phyloP scores from a whole-genome alignment of 2,113 vertebrate species.

The Rynchops niger region DNA sequence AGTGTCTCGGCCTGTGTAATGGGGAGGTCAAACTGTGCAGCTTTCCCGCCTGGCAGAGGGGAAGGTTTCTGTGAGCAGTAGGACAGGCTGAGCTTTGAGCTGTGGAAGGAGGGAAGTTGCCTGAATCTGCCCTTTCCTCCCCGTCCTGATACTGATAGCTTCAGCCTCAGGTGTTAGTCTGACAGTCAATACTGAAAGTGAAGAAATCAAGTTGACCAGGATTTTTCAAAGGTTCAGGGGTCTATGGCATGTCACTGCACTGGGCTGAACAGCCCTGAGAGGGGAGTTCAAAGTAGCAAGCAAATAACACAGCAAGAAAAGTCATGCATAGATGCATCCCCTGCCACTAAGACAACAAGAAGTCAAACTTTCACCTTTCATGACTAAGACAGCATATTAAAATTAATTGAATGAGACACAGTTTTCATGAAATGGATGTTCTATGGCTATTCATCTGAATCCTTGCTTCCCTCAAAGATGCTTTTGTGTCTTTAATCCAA shows the following conservation, averaged over 20 bases:
- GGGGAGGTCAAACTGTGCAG: neutral
- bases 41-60: neutral
- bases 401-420: slow-evolving; percentile 33
- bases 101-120: neutral
- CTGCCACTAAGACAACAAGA: neutral
- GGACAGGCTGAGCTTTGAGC: neutral
- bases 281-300: neutral
- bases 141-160: rapidly evolving
- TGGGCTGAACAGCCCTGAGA: neutral
- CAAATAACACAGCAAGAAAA: neutral
- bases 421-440: neutral
- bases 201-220: neutral
- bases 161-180: neutral
- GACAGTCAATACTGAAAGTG: neutral
- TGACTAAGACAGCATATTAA: neutral
- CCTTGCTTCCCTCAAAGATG: neutral
- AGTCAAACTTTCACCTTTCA: slow-evolving; percentile 9
- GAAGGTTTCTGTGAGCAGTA: neutral
- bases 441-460: neutral
- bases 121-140: neutral
- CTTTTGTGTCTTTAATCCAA: neutral
- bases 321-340: neutral
- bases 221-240: neutral
- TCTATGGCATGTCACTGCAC: neutral
- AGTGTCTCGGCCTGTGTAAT: neutral